phyloP scores from a whole-genome alignment of 2,888 invertebrate genomes.

The Arctia plantaginis region DNA sequence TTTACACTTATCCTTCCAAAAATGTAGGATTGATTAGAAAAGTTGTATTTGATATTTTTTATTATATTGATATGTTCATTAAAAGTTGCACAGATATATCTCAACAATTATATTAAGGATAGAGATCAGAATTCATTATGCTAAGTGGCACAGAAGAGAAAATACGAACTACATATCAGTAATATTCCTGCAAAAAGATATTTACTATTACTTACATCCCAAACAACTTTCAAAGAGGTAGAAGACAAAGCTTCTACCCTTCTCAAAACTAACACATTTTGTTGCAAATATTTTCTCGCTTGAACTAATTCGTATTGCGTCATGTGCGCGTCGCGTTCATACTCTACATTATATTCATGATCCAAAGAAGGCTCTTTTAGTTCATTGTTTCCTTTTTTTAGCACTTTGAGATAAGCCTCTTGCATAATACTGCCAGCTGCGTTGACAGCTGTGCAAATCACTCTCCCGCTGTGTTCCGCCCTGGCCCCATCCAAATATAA shows the following conservation, averaged over 20 bases:
- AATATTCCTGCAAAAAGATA: not conserved
- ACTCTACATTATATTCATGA: constrained; percentile 69
- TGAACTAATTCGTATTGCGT: constrained; percentile 92
- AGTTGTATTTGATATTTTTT: no score
- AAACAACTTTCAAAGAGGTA: constrained; percentile 92
- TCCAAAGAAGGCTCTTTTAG: constrained; percentile 69
- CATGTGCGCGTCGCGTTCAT: constrained; percentile 81
- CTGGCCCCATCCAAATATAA: constrained; percentile 80
- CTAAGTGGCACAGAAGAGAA: not conserved
- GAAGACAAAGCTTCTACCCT: constrained; percentile 90
- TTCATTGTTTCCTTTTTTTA: constrained; percentile 79
- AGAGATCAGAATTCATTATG: no score
- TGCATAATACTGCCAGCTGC: constrained; percentile 84
- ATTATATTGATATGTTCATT: no score
- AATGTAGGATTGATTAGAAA: not conserved
- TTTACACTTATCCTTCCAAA: no score
- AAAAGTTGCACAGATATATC: no score
- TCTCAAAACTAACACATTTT: constrained; percentile 92
- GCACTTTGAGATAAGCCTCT: constrained; percentile 81
- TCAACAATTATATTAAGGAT: no score
- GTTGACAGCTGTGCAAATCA: constrained; percentile 83
- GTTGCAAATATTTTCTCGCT: constrained; percentile 92
- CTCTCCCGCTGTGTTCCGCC: constrained; percentile 80
- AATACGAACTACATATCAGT: not conserved
- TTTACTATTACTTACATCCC: constrained; percentile 89